These are phyloP conservation scores for Dromius quadrimaculatus DNA, from an alignment of 2,888 invertebrate species.

Conservation along the genomic window DNA sequence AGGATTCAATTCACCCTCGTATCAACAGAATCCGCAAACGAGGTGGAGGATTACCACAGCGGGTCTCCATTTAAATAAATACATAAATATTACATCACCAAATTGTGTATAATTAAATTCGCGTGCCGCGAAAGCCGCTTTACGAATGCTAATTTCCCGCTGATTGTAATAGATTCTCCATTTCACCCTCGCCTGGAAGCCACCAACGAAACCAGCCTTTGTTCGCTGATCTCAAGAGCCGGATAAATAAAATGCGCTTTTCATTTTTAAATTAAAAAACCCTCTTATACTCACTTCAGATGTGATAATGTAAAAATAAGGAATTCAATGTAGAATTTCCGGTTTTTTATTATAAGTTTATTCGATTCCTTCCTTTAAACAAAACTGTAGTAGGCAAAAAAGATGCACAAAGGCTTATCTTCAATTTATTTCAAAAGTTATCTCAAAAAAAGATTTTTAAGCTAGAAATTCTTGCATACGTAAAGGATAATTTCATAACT, in stretches of 20 bases:
- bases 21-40: conserved; percentile 42
- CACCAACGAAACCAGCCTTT: conserved; percentile 38
- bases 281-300: conserved; percentile 11
- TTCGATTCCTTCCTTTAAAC: no score
- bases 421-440: no score
- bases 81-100: conserved; percentile 68
- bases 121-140: conserved; percentile 64
- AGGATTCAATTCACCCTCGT: not conserved
- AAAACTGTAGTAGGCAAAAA: no score
- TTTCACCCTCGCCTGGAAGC: conserved; percentile 55
- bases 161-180: conserved; percentile 66
- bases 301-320: conserved; percentile 8
- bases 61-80: conserved; percentile 66
- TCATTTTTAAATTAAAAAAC: conserved; percentile 42
- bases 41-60: conserved; percentile 64
- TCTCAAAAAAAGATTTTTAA: no score
- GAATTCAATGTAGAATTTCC: conserved; percentile 24
- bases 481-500: conserved; percentile 12
- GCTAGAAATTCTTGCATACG: conserved; percentile 8
- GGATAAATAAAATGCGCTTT: conserved; percentile 43
- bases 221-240: conserved; percentile 34
- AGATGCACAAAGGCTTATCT: no score
- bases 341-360: conserved; percentile 5
- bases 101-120: conserved; percentile 68
- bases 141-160: conserved; percentile 65